Evolutionary conservation across 2,113 vertebrate genomes (phyloP), one percentile per base, ranked within the genome.

Genomic region (Oxygymnocypris stewartii): DNA sequence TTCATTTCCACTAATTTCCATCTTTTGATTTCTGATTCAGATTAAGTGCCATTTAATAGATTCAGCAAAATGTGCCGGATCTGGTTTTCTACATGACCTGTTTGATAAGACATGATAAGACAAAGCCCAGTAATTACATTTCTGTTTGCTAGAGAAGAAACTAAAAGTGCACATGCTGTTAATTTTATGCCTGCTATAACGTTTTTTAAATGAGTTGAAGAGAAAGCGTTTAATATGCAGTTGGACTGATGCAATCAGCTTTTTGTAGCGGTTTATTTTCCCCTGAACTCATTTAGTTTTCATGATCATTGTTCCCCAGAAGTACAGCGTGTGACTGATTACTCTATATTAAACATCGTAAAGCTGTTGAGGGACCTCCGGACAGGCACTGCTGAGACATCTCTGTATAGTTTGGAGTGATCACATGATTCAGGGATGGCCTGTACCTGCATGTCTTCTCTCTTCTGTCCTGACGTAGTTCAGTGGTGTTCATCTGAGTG

Each of bases 201-300:
- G n/a, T 1, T 76, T 49, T 76, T 44, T 76, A 47, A 75, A 47
- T 16, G 3, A 76, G 74, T 76, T 76, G 74, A 76, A 28, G 74
- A 16, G 73, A 75, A 42, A 47, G 74, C 13, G 42, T 76, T 49
- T 49, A 76, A 28, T 76, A 49, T 28, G 42, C 2, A 49, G 74
- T 28, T 16, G 74, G 42, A 76, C 74, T 49, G 74, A 76, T 76
- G 74, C 74, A 76, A 76, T 76, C 74, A 76, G 42, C 42, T 49
- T 76, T 76, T 28, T 76, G 74, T 76, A 49, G 6, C 42, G 13
- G 49, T 76, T 76, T 76, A 76, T 76, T 76, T 76, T 76, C 4
- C 74, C 74, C 74, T 47, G 74, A 49, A 76, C 74, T 76, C 74
- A 49, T 76, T 25, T 76, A 49, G 74, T 76, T 76, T 76, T 76